Percentiles rank a stretch among this genome's conserved stretches.
Evolutionary conservation across 2,113 vertebrate genomes (phyloP).

Genomic region (Tricholaema leucomelas): DNA sequence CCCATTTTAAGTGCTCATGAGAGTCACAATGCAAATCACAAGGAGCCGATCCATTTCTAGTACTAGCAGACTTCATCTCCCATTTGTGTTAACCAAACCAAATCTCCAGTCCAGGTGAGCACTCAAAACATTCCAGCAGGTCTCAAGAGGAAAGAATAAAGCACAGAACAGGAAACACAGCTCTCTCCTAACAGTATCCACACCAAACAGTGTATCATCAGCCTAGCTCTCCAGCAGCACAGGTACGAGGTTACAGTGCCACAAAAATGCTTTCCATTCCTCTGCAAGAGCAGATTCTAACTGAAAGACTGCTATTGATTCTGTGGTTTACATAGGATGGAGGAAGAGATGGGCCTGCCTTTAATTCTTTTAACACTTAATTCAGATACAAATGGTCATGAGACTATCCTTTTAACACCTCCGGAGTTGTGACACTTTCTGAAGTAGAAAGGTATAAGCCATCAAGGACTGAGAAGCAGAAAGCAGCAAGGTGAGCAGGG

Average conservation of each 20-base stretch:
- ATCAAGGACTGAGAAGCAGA: neutral
- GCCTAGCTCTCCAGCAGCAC: neutral
- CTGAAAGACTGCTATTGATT: neutral
- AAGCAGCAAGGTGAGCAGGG: neutral
- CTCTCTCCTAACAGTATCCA: neutral
- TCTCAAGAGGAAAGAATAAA: neutral
- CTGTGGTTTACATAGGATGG: neutral
- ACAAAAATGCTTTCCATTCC: neutral
- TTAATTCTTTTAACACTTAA: slow-evolving; percentile 1
- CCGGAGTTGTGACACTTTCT: rapidly evolving
- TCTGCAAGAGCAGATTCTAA: neutral
- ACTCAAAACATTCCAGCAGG: neutral
- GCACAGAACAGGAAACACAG: neutral
- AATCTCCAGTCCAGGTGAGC: neutral
- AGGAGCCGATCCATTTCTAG: neutral
- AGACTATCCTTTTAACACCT: neutral
- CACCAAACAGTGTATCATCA: rapidly evolving
- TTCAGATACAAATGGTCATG: neutral
- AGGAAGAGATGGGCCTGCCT: neutral
- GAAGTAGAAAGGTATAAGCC: neutral
- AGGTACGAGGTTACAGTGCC: neutral
- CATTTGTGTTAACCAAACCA: neutral
- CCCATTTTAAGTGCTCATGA: neutral
- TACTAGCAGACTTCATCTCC: neutral
- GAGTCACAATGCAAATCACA: neutral